Base-by-base conservation (phyloP, 1,140 invertebrate genomes). In the Diuraphis noxia region DNA sequence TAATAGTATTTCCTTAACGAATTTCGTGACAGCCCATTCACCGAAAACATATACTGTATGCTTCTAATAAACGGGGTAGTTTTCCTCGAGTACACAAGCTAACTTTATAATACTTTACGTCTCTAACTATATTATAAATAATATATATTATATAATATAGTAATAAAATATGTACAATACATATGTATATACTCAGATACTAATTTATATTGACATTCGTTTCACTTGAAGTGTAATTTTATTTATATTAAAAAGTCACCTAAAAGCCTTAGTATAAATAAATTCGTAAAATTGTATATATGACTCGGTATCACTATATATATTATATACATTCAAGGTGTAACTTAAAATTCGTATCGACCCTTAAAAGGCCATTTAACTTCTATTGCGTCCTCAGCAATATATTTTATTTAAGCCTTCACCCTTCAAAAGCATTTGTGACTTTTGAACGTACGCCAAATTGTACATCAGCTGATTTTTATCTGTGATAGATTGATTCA, bases 381-480 rank as follows among this genome's bases (percentile, higher is more conserved):
- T 86, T 34, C 8, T 34, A 43, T 46, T 46, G 17, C 84, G 43
- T 49, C 41, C n/a, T 34, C 30, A 10, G 41, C 36, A 41, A 85
- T n/a, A 34, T 85, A 85, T 85, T 85, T 43, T 23, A 34, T 49
- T 36, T 49, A 49, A 86, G 43, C 84, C 43, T 49, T 49, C 43
- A 23, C n/a, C 56, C 56, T 82, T 49, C 43, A 49, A 46, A 85
- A 86, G n/a, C 43, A 36, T 86, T 86, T 46, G 84, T 49, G 43
- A 36, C 43, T 86, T 49, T 86, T 86, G 84, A 86, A 86, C 43
- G 43, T n/a, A 49, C 84, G 84, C 84, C 84, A 86, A 86, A 86
- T 86, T 86, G 9, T 49, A 49, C 21, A 86, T 86, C 41, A 13
- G 19, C 84, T 46, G 84, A 86, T 86, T 49, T 86, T 86, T 86